These are phyloP conservation scores for Catharus minimus DNA, from an alignment of 2,113 vertebrate species.

Conservation along the genomic window DNA sequence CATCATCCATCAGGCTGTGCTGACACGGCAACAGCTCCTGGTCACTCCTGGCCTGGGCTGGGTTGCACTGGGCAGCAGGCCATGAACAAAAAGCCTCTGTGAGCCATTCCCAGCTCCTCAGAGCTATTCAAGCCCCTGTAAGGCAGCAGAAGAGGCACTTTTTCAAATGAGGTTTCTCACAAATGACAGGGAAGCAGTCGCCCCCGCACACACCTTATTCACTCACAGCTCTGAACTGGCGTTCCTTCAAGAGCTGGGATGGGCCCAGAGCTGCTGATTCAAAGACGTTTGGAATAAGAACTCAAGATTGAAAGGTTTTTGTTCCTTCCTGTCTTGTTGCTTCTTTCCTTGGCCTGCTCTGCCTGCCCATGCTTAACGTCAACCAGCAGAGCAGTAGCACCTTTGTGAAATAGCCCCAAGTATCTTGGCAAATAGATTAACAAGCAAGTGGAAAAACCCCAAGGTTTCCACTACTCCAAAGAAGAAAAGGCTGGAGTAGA, in stretches of 20 bases:
- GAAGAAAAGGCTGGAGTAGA: not conserved
- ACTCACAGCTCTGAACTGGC: conserved; percentile 20
- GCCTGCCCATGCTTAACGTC: conserved; percentile 16
- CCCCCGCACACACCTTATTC: conserved; percentile 54
- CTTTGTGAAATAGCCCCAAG: not conserved
- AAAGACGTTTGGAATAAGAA: conserved; percentile 22
- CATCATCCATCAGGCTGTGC: not conserved
- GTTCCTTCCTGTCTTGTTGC: conserved; percentile 23
- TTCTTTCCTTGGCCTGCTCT: conserved; percentile 17
- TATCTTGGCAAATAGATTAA: not conserved
- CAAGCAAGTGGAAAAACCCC: not conserved
- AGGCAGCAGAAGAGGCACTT: not conserved
- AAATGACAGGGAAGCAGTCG: conserved; percentile 38
- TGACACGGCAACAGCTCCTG: not conserved
- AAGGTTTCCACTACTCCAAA: not conserved
- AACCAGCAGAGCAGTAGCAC: not conserved
- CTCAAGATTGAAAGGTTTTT: not conserved
- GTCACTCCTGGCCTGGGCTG: not conserved
- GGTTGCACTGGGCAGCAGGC: not conserved
- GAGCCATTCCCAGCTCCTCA: not conserved
- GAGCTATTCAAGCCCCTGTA: not conserved
- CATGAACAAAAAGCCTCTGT: not conserved
- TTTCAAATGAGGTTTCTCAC: conserved; percentile 22
- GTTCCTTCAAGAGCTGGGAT: conserved; percentile 37
- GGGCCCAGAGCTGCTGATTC: conserved; percentile 46